Base-by-base conservation (phyloP, 2,797 vertebrate genomes). In the Halcyon badia region DNA sequence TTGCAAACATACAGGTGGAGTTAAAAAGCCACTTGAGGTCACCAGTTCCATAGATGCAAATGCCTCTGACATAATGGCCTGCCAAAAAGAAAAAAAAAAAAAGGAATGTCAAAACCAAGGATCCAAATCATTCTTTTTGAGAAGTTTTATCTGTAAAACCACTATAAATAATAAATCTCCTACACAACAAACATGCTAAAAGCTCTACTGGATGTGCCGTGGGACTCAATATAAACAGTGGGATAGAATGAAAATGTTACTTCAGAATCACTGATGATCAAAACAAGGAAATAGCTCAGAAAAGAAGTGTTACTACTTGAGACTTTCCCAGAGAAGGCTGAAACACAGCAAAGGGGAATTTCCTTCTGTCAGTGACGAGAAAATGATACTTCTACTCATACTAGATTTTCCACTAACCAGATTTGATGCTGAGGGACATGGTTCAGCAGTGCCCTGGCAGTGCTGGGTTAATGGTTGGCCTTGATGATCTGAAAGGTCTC, bases 11-110 rank as follows among this genome's bases (percentile, higher is more conserved):
- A 80, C 91, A 97, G 31, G 69, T 76, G 2, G 97, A 97, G 57
- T 98, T 95, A 49, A 97, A 87, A 77, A 98, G 94, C 98, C 98
- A 98, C 68, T 96, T 97, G 39, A 98, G 93, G 87, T 98, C 98
- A 73, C 98, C 98, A 3, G 97, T 97, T 90, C 98, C 98, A 56
- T 98, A 98, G 66, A 98, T 94, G 60, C 98, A 98, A 93, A 98
- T 98, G 39, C 83, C 96, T 42, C 96, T 97, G 22, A 98, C 77
- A 1, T 98, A 98, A 87, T 85, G 98, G 39, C 98, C 98, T 98
- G 93, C 48, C 58, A 85, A 84, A 62, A 60, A 72, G 72, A n/a
- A 35, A 77, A 52, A 21, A 72, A 22, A n/a, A 15, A 20, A 56
- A 48, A 69, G 17, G 31, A 18, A 60, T 11, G 12, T 78, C 94